Conservation (phyloP, 2,888 invertebrate species). For the Cephus nigrinus region DNA sequence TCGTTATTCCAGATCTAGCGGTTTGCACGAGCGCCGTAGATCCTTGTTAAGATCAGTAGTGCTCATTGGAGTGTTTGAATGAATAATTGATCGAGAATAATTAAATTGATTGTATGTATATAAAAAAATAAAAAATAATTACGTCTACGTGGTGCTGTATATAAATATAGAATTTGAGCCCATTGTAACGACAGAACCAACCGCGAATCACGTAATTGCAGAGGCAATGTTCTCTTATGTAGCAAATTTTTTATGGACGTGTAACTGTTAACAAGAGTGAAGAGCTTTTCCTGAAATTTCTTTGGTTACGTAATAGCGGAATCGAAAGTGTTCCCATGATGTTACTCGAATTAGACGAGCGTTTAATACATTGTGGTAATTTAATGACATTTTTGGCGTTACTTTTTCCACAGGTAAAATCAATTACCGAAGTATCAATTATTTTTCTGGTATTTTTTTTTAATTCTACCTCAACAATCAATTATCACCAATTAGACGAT, state of each 20-base stretch:
- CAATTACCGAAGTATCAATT: neutral
- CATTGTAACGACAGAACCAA: neutral
- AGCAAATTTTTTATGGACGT: neutral
- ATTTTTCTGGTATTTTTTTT: neutral
- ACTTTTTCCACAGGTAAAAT: neutral
- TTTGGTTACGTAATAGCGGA: neutral
- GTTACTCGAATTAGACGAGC: neutral
- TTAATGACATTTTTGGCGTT: neutral
- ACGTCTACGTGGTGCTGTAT: neutral
- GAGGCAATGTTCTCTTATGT: neutral
- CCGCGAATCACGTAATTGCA: constrained; percentile 8
- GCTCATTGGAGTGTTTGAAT: neutral
- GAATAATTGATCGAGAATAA: neutral
- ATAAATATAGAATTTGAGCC: neutral
- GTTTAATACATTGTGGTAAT: neutral
- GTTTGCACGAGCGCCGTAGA: neutral
- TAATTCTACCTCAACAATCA: neutral
- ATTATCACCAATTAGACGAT: neutral
- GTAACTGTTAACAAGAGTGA: neutral
- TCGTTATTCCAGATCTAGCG: neutral
- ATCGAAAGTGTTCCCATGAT: neutral
- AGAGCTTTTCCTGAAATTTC: constrained; percentile 9
- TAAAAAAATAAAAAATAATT: neutral
- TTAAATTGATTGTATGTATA: neutral
- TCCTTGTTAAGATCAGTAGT: neutral